These are phyloP conservation scores for Agapostemon virescens DNA, from an alignment of 2,888 invertebrate species.

Conservation along the genomic window DNA sequence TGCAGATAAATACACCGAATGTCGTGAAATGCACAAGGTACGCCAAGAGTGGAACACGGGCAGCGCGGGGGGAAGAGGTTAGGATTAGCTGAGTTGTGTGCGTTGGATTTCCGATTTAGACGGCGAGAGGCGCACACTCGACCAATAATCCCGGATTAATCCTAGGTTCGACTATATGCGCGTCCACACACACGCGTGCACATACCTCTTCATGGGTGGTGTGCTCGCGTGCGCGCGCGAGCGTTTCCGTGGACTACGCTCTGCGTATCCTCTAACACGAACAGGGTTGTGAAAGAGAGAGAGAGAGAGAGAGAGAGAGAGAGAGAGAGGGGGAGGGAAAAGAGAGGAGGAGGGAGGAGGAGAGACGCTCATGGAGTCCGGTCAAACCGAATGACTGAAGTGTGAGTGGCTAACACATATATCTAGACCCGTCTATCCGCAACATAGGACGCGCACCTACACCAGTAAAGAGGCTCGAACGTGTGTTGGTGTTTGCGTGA, in stretches of 20 bases:
- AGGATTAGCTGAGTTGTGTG: conserved; percentile 78
- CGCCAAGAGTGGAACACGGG: conserved; percentile 59
- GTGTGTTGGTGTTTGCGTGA: not conserved
- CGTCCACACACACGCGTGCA: conserved; percentile 21
- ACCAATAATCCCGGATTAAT: conserved; percentile 79
- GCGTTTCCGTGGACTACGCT: conserved; percentile 3
- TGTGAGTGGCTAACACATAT: conserved; percentile 13
- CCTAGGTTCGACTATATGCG: conserved; percentile 70
- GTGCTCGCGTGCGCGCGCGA: not conserved
- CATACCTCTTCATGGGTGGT: conserved; percentile 6
- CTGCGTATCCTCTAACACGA: conserved; percentile 30
- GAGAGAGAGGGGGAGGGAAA: not conserved
- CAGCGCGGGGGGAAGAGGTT: conserved; percentile 60
- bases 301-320: not conserved
- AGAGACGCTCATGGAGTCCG: conserved; percentile 57
- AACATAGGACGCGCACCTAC: not conserved
- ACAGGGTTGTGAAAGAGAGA: not conserved
- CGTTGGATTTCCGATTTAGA: conserved; percentile 79
- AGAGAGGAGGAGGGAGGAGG: too few species aligned
- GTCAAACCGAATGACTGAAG: conserved; percentile 64
- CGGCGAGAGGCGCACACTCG: conserved; percentile 74
- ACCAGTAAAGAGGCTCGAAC: not conserved
- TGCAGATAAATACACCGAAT: conserved; percentile 61
- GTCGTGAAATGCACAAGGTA: conserved; percentile 59
- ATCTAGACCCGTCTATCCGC: not conserved